Evolutionary conservation across 2,113 vertebrate genomes (phyloP).

Genomic region (Tetrax tetrax): DNA sequence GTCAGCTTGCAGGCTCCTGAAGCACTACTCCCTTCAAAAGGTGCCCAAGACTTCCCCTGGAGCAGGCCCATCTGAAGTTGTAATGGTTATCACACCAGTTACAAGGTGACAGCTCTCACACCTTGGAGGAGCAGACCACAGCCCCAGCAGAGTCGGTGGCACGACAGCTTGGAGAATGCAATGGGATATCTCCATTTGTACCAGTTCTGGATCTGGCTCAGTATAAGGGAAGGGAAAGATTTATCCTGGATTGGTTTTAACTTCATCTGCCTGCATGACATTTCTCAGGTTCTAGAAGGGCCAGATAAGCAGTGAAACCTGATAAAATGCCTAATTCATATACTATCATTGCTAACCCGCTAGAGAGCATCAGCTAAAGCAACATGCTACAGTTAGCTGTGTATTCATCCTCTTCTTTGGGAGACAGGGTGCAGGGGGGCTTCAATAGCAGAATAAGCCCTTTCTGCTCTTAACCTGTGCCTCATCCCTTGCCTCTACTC

Average conservation of each 20-base stretch:
- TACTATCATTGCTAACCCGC: not conserved
- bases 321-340: not conserved
- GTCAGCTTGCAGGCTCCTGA: not conserved
- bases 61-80: not conserved
- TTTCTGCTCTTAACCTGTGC: not conserved
- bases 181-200: not conserved
- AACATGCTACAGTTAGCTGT: not conserved
- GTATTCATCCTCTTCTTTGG: not conserved
- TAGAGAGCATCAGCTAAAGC: not conserved
- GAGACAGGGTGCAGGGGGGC: not conserved
- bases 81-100: not conserved
- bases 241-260: not conserved
- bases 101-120: not conserved
- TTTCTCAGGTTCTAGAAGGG: not conserved
- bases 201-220: not conserved
- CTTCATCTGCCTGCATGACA: not conserved
- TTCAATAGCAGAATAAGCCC: not conserved
- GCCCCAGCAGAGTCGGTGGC: accelerated
- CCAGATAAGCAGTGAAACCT: not conserved
- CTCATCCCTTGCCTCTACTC: not conserved
- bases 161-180: accelerated
- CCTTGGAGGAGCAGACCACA: not conserved
- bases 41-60: not conserved
- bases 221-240: not conserved
- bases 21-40: not conserved